Evolutionary conservation across 2,113 vertebrate species (phyloP).

Genomic region (Semnopithecus entellus): DNA sequence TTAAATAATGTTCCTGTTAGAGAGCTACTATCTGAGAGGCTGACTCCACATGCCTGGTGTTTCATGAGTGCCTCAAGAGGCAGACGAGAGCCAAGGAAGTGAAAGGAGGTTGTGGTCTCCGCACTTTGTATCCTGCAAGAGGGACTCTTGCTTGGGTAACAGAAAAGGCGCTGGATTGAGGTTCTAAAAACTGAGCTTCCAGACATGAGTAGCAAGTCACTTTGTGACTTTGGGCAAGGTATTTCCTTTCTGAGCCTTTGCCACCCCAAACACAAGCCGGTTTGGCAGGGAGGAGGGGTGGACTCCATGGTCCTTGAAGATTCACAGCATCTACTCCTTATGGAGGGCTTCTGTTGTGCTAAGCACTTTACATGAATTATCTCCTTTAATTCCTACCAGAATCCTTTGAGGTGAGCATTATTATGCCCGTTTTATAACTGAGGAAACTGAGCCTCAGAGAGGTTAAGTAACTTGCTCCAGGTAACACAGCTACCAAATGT

Average conservation of each 20-base stretch:
- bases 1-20: constrained; percentile 1
- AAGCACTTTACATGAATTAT: not conserved
- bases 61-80: not conserved
- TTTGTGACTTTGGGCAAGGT: not conserved
- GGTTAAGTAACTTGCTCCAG: not conserved
- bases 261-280: not conserved
- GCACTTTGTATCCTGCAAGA: not conserved
- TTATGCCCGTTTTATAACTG: too few relatives aligned
- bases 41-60: not conserved
- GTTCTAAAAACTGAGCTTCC: not conserved
- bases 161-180: not conserved
- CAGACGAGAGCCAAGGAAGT: not conserved
- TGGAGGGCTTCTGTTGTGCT: not conserved
- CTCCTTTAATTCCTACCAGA: not conserved
- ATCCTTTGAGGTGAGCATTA: not conserved
- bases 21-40: not conserved
- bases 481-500: not conserved
- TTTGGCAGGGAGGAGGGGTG: not conserved
- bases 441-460: not conserved
- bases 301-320: not conserved
- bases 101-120: not conserved
- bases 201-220: not conserved
- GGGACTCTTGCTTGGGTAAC: not conserved
- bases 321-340: not conserved
- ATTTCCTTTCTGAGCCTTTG: not conserved